These are phyloP conservation scores for Halocynthia aurantium DNA, from an alignment of 23 tunicate species.

Conservation along the genomic window DNA sequence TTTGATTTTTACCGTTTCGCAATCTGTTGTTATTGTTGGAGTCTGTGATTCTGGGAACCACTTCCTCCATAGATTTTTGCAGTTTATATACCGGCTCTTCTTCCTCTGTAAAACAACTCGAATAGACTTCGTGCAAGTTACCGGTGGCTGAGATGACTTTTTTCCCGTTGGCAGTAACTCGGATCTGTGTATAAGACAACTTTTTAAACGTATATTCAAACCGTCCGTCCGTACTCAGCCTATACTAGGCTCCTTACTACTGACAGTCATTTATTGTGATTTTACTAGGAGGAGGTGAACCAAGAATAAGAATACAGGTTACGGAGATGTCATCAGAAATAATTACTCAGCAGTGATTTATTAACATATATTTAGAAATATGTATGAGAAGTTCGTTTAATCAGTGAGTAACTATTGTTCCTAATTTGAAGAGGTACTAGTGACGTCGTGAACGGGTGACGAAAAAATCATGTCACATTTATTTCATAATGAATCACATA, in stretches of 20 bases:
- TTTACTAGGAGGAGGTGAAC: neutral
- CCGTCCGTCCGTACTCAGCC: too few species aligned
- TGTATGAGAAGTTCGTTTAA: too few species aligned
- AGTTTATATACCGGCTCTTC: conserved; percentile 1
- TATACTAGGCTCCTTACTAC: too few species aligned
- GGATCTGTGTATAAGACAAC: neutral
- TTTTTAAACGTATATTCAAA: neutral
- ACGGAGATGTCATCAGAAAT: too few species aligned
- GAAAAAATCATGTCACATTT: too few species aligned
- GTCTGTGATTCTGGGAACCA: neutral
- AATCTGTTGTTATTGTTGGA: neutral
- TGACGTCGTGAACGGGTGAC: too few species aligned
- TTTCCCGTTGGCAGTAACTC: neutral
- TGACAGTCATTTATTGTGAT: neutral
- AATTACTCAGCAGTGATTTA: too few species aligned
- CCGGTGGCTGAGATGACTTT: conserved; percentile 1
- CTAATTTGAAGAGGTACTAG: too few species aligned
- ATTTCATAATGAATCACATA: too few species aligned
- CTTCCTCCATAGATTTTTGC: conserved; percentile 5
- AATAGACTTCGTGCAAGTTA: conserved; percentile 10
- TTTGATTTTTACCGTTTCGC: neutral
- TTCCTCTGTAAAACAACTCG: neutral
- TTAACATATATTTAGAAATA: too few species aligned
- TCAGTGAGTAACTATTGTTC: too few species aligned
- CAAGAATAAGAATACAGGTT: too few species aligned